phyloP scores from a whole-genome alignment of 1,140 invertebrate species.

The Drosophila serrata region DNA sequence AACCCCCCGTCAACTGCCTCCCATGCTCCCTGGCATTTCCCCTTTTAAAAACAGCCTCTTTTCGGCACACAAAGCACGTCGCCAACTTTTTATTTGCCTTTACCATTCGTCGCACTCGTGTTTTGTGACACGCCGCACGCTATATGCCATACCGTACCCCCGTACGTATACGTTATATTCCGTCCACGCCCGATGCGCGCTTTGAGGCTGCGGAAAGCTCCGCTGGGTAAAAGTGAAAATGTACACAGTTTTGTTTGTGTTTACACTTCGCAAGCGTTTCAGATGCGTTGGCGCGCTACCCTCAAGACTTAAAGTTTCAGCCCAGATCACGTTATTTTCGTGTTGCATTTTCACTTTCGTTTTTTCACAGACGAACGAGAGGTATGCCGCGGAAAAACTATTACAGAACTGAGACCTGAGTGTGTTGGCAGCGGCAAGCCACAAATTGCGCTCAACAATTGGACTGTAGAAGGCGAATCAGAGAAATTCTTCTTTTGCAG shows the following conservation, averaged over 20 bases:
- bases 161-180: conserved; percentile 18
- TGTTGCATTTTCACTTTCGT: conserved; percentile 80
- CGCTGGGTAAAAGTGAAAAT: conserved; percentile 74
- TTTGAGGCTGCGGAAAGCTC: conserved; percentile 20
- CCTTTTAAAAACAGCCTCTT: conserved; percentile 5
- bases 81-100: conserved; percentile 78
- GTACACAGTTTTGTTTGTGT: conserved; percentile 76
- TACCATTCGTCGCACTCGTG: conserved; percentile 36
- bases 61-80: conserved; percentile 71
- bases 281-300: conserved; percentile 30
- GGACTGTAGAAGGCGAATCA: conserved; percentile 14
- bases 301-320: conserved; percentile 16
- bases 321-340: conserved; percentile 69
- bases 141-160: background rate
- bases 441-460: conserved; percentile 25
- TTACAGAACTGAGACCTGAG: conserved; percentile 54
- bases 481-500: conserved; percentile 24
- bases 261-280: conserved; percentile 60
- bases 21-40: background rate
- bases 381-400: conserved; percentile 27
- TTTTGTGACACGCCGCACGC: conserved; percentile 54
- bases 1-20: background rate
- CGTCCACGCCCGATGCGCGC: conserved; percentile 24
- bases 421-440: conserved; percentile 6
- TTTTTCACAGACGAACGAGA: conserved; percentile 34